Base-by-base conservation (phyloP, 2,113 vertebrate genomes). In the Cochlearius cochlearius region DNA sequence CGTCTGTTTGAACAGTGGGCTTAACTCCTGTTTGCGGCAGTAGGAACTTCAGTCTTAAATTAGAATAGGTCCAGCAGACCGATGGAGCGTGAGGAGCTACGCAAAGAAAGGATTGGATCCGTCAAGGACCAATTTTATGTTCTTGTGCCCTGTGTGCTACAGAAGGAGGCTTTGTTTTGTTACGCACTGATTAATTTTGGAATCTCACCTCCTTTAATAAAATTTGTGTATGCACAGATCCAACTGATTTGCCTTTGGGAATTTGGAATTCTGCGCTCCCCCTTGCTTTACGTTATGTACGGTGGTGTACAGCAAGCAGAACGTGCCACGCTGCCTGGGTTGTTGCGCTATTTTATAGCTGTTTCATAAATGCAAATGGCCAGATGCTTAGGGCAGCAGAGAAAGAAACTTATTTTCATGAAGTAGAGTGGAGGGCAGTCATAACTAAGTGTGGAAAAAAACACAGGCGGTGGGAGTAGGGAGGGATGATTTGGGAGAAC, bases 321-420 rank as follows among this genome's bases (percentile, higher is more conserved):
- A 49, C 3, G 10, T 49, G 17, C 19, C 3, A 2, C 0, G 1
- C 59, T 77, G 10, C 39, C 16, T 6, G 47, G 27, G 17, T 29
- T 58, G 25, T 80, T 69, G 60, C 20, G 11, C 19, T 47, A 0
- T 74, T 32, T 78, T 27, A 18, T 5, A 60, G 43, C 38, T 58
- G 4, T 59, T 67, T n/a, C 55, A 22, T 49, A 88, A 83, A 38
- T 3, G 7, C 53, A 39, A 47, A 76, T 27, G n/a, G 19, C 41
- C 58, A 39, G 41, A 14, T 7, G 2, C 49, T 71, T 43, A 47
- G n/a, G 62, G 56, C 83, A 89, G 56, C 62, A 81, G 52, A 55
- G 59, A 71, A 10, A 41, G 36, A 72, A 91, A 72, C 71, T 68
- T 32, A 22, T 67, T 86, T 76, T 77, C 18, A 22, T 63, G 55